Base-by-base conservation (phyloP, 2,888 invertebrate species). In the Ennomos erosarius region DNA sequence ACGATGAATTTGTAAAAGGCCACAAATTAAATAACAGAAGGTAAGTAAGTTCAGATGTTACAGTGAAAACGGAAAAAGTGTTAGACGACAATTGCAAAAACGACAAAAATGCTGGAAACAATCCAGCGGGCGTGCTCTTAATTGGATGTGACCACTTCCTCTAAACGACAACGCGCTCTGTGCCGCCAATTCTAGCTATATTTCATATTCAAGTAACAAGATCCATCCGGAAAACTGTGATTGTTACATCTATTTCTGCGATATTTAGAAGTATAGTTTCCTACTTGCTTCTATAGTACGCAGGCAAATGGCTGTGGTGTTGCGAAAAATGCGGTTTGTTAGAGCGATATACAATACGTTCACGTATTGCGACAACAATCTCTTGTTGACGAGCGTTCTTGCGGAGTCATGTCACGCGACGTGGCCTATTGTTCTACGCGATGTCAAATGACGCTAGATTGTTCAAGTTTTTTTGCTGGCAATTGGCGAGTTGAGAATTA, bases 101-200 rank as follows among this genome's bases (percentile, higher is more conserved):
- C 84, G 84, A 82, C 82, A 85, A 84, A 85, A 86, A 83, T 78
- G 79, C 81, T 86, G 84, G 83, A 85, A 87, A 84, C 89, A 88
- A 88, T 90, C 86, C 89, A 89, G 82, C 77, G 84, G 78, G 82
- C 81, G 78, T 81, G 83, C 81, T 89, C 87, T 88, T 91, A 90
- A 91, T 91, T 91, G 90, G 88, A 91, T 89, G 89, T 87, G 87
- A 87, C 87, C 84, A 87, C 87, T 90, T 88, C 85, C 78, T 87
- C 83, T 87, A 87, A 88, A 89, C 84, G 88, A 85, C 84, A 84
- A 83, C 79, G 74, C 75, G 74, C 74, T 51, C 42, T 42, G 55
- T 16, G 50, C 49, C 11, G 44, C 67, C 63, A 63, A 57, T 73
- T 65, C 67, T 66, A 64, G 51, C 68, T 66, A 71, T 78, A 71